Evolutionary conservation across 2,888 invertebrate species (phyloP).

Genomic region (Noctua comes): DNA sequence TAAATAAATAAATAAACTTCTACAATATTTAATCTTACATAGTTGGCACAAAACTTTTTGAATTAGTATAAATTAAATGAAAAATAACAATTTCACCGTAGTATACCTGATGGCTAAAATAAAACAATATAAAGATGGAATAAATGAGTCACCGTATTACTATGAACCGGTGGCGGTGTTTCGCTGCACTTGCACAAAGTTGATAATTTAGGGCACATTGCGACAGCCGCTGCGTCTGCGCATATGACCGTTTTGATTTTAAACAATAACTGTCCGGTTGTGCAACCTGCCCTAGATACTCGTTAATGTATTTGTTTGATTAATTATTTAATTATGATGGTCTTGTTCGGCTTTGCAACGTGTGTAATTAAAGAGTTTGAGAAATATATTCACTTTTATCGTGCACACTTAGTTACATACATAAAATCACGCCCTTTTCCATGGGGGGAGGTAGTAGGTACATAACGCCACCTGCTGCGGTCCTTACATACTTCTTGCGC

Average conservation of each 20-base stretch:
- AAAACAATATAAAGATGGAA: constrained; percentile 17
- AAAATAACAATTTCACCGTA: constrained; percentile 2
- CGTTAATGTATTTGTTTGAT: constrained; percentile 53
- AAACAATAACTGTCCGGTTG: constrained; percentile 69
- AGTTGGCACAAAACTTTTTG: neutral
- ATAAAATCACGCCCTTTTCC: neutral
- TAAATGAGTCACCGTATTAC: constrained; percentile 49
- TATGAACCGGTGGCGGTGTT: constrained; percentile 32
- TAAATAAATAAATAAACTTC: too few relatives aligned
- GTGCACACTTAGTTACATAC: neutral
- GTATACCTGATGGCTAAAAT: neutral
- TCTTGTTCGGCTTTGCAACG: neutral
- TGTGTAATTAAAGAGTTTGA: constrained; percentile 6
- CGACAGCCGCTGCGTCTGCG: constrained; percentile 67
- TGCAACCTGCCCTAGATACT: constrained; percentile 70
- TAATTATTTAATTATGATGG: constrained; percentile 50
- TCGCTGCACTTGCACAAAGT: constrained; percentile 58
- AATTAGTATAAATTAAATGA: neutral
- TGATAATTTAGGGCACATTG: constrained; percentile 67
- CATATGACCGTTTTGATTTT: constrained; percentile 65
- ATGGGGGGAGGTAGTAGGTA: neutral
- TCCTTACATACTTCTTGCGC: neutral
- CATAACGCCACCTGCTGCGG: neutral
- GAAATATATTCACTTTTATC: neutral
- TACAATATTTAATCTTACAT: neutral